Percentiles rank a stretch among this genome's conserved stretches.
Conservation (phyloP, 1,140 invertebrate genomes). For the Oscheius sp. region DNA sequence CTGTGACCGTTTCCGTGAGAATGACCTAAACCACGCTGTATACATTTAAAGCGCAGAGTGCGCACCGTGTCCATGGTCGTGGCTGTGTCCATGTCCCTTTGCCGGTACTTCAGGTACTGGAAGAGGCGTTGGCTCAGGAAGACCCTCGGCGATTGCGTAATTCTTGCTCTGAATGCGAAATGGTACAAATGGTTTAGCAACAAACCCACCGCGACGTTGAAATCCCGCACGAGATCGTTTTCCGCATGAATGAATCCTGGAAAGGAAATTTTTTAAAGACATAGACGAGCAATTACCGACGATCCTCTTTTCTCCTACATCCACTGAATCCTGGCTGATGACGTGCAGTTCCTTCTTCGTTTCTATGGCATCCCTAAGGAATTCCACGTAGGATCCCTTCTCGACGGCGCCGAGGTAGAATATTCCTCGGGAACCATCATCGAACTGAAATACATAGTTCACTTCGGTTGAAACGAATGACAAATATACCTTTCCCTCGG, state of each 20-base stretch:
- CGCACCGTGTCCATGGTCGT: conserved; percentile 13
- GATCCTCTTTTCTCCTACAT: conserved; percentile 11
- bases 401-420: conserved; percentile 33
- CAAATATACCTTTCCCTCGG: conserved; percentile 26
- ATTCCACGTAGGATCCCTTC: conserved; percentile 15
- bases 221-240: conserved; percentile 19
- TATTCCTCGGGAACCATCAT: not conserved
- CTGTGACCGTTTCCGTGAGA: conserved; percentile 1
- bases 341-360: not conserved
- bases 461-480: not conserved
- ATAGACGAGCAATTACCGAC: not conserved
- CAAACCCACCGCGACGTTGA: conserved; percentile 15
- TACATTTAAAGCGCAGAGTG: no score
- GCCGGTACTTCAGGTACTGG: conserved; percentile 9
- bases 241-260: conserved; percentile 16
- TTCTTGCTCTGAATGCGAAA: no score
- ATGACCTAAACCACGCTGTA: conserved; percentile 3
- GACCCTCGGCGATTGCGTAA: conserved; percentile 4
- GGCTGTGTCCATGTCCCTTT: conserved; percentile 19
- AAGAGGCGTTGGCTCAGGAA: conserved; percentile 11
- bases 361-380: not conserved
- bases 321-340: not conserved
- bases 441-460: not conserved
- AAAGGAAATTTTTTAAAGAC: not conserved
- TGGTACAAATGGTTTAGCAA: no score